Percentiles rank a stretch among this genome's conserved stretches.
Evolutionary conservation across 2,888 invertebrate genomes (phyloP).

Genomic region (Scaeva pyrastri): DNA sequence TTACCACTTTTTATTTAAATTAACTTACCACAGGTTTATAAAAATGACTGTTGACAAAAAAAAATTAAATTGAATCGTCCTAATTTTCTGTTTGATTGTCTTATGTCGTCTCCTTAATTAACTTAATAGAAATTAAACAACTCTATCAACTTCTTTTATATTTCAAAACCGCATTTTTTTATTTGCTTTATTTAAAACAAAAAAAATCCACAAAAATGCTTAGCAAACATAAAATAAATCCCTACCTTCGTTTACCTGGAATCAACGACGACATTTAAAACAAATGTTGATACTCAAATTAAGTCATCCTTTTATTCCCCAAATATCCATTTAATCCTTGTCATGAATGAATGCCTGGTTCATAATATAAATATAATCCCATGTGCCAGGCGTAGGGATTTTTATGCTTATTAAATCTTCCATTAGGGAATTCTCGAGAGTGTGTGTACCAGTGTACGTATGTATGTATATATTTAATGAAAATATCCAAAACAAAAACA

Average conservation of each 20-base stretch:
- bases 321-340: conserved; percentile 24
- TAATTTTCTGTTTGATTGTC: too few relatives aligned
- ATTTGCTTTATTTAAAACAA: too few relatives aligned
- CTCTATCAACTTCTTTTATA: too few relatives aligned
- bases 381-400: background rate
- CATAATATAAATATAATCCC: background rate
- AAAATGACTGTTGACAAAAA: too few relatives aligned
- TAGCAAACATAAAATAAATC: background rate
- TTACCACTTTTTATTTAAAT: too few relatives aligned
- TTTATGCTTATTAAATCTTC: conserved; percentile 11
- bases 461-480: background rate
- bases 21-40: too few relatives aligned
- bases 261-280: background rate
- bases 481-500: background rate
- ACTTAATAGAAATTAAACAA: too few relatives aligned
- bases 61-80: too few relatives aligned
- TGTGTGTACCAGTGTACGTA: background rate
- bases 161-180: too few relatives aligned
- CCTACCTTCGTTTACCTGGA: background rate
- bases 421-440: conserved; percentile 5
- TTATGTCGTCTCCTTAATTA: too few relatives aligned
- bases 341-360: background rate
- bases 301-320: conserved; percentile 14
- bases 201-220: background rate
- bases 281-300: conserved; percentile 1